Conservation (phyloP, 23 tunicate genomes). For the Trididemnum miniatum region DNA sequence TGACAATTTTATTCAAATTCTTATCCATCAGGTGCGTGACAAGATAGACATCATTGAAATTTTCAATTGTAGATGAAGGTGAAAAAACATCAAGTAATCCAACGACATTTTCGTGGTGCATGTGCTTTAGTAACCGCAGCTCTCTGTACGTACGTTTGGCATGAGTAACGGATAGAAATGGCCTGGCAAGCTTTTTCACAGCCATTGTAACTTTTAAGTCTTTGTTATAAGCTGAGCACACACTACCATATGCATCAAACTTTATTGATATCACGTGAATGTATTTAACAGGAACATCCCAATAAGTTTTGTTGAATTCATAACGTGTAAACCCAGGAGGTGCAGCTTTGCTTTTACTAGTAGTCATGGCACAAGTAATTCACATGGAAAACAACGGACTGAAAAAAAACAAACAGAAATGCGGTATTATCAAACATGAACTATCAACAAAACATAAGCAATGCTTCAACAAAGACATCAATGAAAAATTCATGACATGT, state of each 20-base stretch:
- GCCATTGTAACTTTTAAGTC: conserved; percentile 78
- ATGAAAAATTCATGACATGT: no score
- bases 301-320: conserved; percentile 87
- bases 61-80: conserved; percentile 45
- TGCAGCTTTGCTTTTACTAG: neutral
- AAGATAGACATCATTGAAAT: conserved; percentile 87
- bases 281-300: conserved; percentile 95
- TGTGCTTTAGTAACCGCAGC: conserved; percentile 85
- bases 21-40: conserved; percentile 99
- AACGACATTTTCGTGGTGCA: conserved; percentile 98
- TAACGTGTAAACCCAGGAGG: conserved; percentile 39
- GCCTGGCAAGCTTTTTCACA: conserved; percentile 92
- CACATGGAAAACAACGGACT: no score
- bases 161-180: conserved; percentile 95
- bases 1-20: conserved; percentile 92
- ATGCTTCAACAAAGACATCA: no score
- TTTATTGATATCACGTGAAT: conserved; percentile 79
- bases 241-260: conserved; percentile 95
- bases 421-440: no score
- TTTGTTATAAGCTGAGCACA: conserved; percentile 76
- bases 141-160: conserved; percentile 98
- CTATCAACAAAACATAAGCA: no score
- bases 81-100: conserved; percentile 96
- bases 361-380: no score
- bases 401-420: no score